phyloP scores from a whole-genome alignment of 2,797 vertebrate genomes.

The Acanthis flammea region DNA sequence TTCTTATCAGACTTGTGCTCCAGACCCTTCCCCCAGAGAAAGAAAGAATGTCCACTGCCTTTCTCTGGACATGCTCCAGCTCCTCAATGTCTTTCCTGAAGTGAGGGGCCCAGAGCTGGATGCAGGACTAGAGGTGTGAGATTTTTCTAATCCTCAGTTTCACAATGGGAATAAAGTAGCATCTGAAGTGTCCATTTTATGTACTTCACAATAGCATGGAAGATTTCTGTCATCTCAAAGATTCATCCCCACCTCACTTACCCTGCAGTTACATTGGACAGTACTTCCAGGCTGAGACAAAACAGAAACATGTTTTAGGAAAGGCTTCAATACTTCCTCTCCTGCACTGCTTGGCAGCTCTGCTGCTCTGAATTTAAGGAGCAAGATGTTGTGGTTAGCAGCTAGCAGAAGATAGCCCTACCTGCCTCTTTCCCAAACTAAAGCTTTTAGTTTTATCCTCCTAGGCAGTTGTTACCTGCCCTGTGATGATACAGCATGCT shows the following conservation, averaged over 20 bases:
- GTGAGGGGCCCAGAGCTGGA: background rate
- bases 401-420: background rate
- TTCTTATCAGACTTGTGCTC: background rate
- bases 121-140: rapidly evolving
- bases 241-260: background rate
- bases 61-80: background rate
- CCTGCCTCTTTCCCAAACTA: background rate
- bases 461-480: background rate
- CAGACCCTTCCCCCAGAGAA: background rate
- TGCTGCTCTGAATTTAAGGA: background rate
- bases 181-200: background rate
- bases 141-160: background rate
- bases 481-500: background rate
- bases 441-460: background rate
- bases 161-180: background rate
- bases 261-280: background rate
- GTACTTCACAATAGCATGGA: background rate
- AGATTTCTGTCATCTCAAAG: background rate
- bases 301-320: background rate
- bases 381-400: background rate
- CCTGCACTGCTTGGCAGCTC: background rate
- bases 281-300: background rate
- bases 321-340: background rate
- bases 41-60: background rate
- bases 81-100: too few relatives aligned